Conservation (phyloP, 2,888 invertebrate species). For the Pyralis farinalis region DNA sequence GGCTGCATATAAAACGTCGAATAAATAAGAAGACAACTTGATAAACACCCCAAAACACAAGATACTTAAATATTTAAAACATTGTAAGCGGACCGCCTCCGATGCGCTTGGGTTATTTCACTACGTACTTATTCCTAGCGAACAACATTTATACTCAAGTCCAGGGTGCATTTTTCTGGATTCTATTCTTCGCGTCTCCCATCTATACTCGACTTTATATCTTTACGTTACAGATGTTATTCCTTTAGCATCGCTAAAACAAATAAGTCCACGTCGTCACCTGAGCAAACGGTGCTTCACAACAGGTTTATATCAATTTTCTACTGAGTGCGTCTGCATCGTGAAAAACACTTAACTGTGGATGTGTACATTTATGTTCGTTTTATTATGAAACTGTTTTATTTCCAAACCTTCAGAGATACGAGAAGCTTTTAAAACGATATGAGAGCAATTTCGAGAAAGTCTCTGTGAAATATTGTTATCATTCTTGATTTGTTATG, state of each 20-base stretch:
- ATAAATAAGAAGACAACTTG: constrained; percentile 12
- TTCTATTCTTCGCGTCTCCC: constrained; percentile 35
- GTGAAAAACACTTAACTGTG: constrained; percentile 63
- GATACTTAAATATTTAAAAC: constrained; percentile 50
- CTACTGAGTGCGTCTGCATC: constrained; percentile 71
- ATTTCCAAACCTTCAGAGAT: constrained; percentile 18
- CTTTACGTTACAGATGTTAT: constrained; percentile 28
- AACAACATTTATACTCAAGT: constrained; percentile 63
- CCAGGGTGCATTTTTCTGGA: constrained; percentile 61
- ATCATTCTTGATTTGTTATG: too few relatives aligned
- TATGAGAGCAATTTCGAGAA: constrained; percentile 2
- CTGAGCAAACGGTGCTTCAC: constrained; percentile 65
- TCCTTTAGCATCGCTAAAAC: constrained; percentile 31
- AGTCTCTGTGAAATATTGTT: constrained; percentile 2
- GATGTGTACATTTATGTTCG: constrained; percentile 46
- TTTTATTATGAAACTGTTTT: constrained; percentile 32
- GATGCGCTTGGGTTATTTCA: constrained; percentile 43
- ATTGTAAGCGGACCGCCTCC: constrained; percentile 33
- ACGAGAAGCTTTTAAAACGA: constrained; percentile 7
- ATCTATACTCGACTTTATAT: constrained; percentile 32
- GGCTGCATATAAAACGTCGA: too few relatives aligned
- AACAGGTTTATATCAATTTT: constrained; percentile 79
- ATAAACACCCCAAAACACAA: constrained; percentile 26
- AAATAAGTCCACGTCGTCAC: constrained; percentile 66
- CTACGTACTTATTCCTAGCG: constrained; percentile 50